phyloP scores from a whole-genome alignment of 2,113 vertebrate genomes.

The Crotalus helleri region DNA sequence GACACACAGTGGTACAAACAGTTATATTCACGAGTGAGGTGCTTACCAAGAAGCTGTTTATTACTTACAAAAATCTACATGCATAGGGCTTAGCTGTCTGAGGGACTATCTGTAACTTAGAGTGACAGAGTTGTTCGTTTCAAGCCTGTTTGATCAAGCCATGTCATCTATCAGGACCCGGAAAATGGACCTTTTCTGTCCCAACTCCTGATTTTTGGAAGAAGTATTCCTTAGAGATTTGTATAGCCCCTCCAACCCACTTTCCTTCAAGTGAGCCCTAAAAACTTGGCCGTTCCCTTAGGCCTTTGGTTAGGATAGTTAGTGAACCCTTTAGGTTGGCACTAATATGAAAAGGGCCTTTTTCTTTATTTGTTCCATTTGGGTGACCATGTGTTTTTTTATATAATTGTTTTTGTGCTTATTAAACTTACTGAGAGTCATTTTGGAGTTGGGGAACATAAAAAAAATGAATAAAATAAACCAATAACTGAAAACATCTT shows the following conservation, averaged over 20 bases:
- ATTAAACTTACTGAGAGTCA: neutral
- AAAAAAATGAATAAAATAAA: neutral
- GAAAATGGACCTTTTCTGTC: neutral
- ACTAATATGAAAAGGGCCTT: neutral
- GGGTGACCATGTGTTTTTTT: neutral
- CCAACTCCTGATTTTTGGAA: neutral
- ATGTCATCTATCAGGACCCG: neutral
- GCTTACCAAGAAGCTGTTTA: neutral
- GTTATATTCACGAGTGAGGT: neutral
- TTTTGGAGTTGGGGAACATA: neutral
- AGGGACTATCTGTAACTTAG: neutral
- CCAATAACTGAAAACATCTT: neutral
- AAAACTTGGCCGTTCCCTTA: neutral
- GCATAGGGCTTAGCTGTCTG: neutral
- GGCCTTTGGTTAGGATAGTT: neutral
- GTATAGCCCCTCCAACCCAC: neutral
- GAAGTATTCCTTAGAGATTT: neutral
- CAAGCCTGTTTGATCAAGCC: neutral
- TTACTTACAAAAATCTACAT: neutral
- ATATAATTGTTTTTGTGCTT: neutral
- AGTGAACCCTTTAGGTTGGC: neutral
- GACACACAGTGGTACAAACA: neutral
- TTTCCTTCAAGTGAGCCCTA: neutral
- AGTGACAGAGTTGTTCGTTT: neutral
- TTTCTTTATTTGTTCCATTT: neutral